phyloP scores from a whole-genome alignment of 1,140 invertebrate species.

The Bilobella aurantiaca region DNA sequence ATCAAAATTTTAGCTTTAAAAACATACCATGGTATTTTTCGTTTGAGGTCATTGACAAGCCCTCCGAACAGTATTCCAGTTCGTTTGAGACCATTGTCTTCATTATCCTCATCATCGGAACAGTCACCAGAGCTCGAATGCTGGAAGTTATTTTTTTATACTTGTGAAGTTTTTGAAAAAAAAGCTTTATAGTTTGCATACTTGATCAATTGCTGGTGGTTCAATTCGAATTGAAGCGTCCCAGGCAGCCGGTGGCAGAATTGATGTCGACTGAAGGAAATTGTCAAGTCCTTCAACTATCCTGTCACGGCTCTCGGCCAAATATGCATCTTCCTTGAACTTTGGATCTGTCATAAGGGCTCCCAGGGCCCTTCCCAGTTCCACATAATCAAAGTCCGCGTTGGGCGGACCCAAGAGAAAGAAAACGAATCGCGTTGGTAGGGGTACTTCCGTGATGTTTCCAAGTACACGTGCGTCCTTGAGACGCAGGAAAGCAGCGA shows the following conservation, averaged over 20 bases:
- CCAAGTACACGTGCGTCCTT: constrained; percentile 34
- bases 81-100: constrained; percentile 32
- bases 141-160: too few relatives aligned
- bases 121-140: not conserved
- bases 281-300: constrained; percentile 40
- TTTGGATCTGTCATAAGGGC: constrained; percentile 39
- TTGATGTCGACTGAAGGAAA: constrained; percentile 40
- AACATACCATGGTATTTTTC: constrained; percentile 37
- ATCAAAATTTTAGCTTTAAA: too few relatives aligned
- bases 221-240: constrained; percentile 39
- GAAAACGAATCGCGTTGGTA: constrained; percentile 40
- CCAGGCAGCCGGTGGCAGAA: constrained; percentile 44
- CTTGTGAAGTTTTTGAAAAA: too few relatives aligned
- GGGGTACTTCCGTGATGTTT: constrained; percentile 40
- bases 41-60: constrained; percentile 39
- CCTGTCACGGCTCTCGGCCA: constrained; percentile 36
- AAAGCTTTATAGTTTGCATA: too few relatives aligned
- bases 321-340: constrained; percentile 40
- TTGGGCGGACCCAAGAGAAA: constrained; percentile 37
- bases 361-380: constrained; percentile 39
- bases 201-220: constrained; percentile 34
- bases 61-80: constrained; percentile 39
- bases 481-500: constrained; percentile 38
- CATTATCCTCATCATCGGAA: constrained; percentile 38
- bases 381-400: constrained; percentile 17